phyloP scores from a whole-genome alignment of 2,888 invertebrate genomes.

The Sminthurinus aureus region DNA sequence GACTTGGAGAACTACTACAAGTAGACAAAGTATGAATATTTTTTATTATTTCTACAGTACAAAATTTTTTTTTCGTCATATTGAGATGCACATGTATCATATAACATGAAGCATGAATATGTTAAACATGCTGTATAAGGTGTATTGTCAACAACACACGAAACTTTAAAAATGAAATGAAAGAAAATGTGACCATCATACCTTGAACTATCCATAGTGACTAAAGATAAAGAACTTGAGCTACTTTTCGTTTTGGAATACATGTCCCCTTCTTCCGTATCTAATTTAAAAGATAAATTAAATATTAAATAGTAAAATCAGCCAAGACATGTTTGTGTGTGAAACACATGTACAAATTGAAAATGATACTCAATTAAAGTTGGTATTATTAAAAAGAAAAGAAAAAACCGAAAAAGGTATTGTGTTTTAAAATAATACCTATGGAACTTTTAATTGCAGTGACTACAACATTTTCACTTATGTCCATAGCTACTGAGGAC shows the following conservation, averaged over 20 bases:
- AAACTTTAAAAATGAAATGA: background rate
- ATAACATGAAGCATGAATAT: too few relatives aligned
- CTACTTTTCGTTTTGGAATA: constrained; percentile 47
- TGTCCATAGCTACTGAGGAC: constrained; percentile 54
- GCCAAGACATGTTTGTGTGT: too few relatives aligned
- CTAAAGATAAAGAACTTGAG: constrained; percentile 58
- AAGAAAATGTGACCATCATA: constrained; percentile 27
- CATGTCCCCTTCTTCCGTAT: constrained; percentile 34
- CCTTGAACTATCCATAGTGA: constrained; percentile 59
- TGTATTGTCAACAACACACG: too few relatives aligned
- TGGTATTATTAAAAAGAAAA: background rate
- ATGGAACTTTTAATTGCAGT: constrained; percentile 52
- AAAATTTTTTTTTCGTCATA: too few relatives aligned
- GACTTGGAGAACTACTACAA: constrained; percentile 57
- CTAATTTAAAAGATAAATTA: too few relatives aligned
- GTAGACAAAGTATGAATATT: constrained; percentile 42
- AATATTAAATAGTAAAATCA: too few relatives aligned
- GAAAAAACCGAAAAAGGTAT: background rate
- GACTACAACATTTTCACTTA: constrained; percentile 58
- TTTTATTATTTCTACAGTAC: too few relatives aligned
- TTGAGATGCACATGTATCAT: too few relatives aligned
- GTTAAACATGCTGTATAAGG: too few relatives aligned
- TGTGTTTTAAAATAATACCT: constrained; percentile 31
- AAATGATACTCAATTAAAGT: too few relatives aligned
- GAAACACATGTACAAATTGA: too few relatives aligned